Evolutionary conservation across 1,140 invertebrate genomes (phyloP).

Genomic region (Ips nitidus): DNA sequence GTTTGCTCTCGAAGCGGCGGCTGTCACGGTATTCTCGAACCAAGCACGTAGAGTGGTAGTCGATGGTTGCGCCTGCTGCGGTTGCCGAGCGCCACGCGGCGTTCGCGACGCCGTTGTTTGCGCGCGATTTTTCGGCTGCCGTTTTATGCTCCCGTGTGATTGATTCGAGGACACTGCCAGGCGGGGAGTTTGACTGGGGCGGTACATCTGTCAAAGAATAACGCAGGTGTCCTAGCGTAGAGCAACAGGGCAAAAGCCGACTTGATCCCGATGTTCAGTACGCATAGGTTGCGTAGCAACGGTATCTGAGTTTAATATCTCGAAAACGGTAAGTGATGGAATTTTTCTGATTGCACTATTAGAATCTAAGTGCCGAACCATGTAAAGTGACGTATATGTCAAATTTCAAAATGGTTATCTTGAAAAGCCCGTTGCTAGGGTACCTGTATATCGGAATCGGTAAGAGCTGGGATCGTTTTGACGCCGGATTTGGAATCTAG

Average conservation of each 20-base stretch:
- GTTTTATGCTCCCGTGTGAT: slow-evolving; percentile 28
- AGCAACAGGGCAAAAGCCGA: slow-evolving; percentile 81
- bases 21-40: slow-evolving; percentile 51
- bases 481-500: too few relatives aligned
- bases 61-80: slow-evolving; percentile 17
- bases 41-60: slow-evolving; percentile 41
- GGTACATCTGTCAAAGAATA: slow-evolving; percentile 79
- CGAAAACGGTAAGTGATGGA: too few relatives aligned
- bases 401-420: too few relatives aligned
- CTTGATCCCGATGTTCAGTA: slow-evolving; percentile 66
- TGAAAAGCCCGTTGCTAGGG: too few relatives aligned
- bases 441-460: too few relatives aligned
- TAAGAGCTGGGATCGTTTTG: too few relatives aligned
- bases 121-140: slow-evolving; percentile 17
- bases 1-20: slow-evolving; percentile 50
- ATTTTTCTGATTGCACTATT: too few relatives aligned
- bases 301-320: too few relatives aligned
- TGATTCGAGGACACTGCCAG: slow-evolving; percentile 64
- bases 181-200: slow-evolving; percentile 82
- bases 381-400: too few relatives aligned
- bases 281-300: too few relatives aligned
- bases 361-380: too few relatives aligned
- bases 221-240: slow-evolving; percentile 83
- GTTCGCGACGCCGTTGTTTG: slow-evolving; percentile 21
- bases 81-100: slow-evolving; percentile 50